Evolutionary conservation across 1,140 invertebrate genomes (phyloP), one percentile per base, ranked within the genome.

Genomic region (Cotesia typhae): DNA sequence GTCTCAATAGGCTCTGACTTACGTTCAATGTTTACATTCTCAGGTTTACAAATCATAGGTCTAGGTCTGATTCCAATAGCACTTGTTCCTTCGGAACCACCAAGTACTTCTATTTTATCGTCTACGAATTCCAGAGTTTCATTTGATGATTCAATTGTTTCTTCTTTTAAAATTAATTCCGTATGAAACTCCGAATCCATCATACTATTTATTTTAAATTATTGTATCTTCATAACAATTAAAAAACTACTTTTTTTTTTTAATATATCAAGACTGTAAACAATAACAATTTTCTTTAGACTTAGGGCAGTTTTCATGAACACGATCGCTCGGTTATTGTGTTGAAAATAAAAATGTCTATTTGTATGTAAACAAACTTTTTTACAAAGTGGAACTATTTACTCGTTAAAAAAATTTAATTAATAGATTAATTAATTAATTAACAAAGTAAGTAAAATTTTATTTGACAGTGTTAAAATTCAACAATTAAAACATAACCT

Each of bases 1-100:
- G 77, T 83, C 79, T 87, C 83, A 52, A 86, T 83, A 2, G 84
- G 83, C 47, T 87, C 86, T 0, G 85, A 83, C 63, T 87, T 87
- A 67, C 84, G 86, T 12, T 78, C 83, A 9, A 85, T 82, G 61
- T 82, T 83, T 1, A 81, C 78, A 74, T 79, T 83, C 37, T 84
- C 83, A 37, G 85, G 86, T 41, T 87, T 87, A 67, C 80, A 86
- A 68, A 87, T 85, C 3, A 87, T 20, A 14, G 86, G 86, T 55
- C 81, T 79, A 7, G 85, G 85, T 77, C 85, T 75, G 72, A 87
- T 86, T 37, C 83, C 84, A 70, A 85, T 84, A 5, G 84, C 79
- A n/a, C 79, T 77, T 71, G 84, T 82, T 20, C 57, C 17, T 37
- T 57, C 59, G 20, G 66, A 74, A 38, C 77, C 76, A 0, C 38